Percentiles rank a stretch among this genome's conserved stretches.
Conservation (phyloP, 2,888 invertebrate genomes). For the Teleiodes luculella region DNA sequence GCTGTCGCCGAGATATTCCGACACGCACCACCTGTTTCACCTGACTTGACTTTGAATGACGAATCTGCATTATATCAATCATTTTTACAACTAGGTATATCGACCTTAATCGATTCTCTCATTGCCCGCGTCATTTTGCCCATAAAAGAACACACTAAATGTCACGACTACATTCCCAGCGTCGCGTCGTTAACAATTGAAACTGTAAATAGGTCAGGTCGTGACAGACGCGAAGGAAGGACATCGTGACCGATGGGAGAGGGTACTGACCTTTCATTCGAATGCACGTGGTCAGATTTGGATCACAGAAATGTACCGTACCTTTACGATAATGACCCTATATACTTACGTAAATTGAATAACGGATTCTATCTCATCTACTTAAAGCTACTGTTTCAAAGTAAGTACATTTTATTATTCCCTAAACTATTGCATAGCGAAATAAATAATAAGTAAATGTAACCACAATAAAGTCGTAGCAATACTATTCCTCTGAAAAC, state of each 20-base stretch:
- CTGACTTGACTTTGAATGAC: conserved; percentile 36
- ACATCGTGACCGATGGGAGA: conserved; percentile 60
- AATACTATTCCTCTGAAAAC: background rate
- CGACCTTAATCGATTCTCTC: conserved; percentile 50
- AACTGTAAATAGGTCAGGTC: conserved; percentile 73
- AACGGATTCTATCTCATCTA: conserved; percentile 8
- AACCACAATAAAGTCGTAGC: background rate
- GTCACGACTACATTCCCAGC: conserved; percentile 31
- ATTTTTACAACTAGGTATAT: conserved; percentile 25
- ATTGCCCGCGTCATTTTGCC: conserved; percentile 1
- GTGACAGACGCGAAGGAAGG: conserved; percentile 60
- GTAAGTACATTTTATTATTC: no score
- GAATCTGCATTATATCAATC: conserved; percentile 40
- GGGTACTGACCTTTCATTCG: conserved; percentile 66
- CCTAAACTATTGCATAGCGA: background rate
- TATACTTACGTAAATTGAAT: conserved; percentile 13
- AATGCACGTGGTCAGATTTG: conserved; percentile 50
- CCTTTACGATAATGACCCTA: conserved; percentile 11
- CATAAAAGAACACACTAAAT: conserved; percentile 12
- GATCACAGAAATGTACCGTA: conserved; percentile 28
- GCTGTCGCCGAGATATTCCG: conserved; percentile 41
- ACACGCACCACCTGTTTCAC: conserved; percentile 40
- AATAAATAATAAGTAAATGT: background rate
- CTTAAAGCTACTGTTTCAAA: no score
- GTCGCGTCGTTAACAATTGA: conserved; percentile 51